Evolutionary conservation across 2,888 invertebrate genomes (phyloP).

Genomic region (Latrodectus hesperus): DNA sequence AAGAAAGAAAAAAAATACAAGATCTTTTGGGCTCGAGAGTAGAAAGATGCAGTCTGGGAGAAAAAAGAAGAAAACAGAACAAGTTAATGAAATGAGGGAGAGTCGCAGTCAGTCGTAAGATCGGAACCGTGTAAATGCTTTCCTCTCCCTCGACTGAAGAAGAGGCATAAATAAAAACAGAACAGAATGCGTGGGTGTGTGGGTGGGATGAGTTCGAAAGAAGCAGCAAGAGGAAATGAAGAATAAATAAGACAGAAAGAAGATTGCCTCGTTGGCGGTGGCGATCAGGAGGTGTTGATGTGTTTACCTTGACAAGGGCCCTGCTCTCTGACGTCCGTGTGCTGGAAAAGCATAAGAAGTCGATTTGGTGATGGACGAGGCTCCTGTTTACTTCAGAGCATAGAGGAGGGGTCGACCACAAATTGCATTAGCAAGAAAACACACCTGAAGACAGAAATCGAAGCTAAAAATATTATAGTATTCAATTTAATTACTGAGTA

Average conservation of each 20-base stretch:
- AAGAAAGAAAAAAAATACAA: neutral
- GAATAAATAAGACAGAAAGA: conserved; percentile 5
- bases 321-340: no score
- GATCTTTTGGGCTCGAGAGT: neutral
- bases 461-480: no score
- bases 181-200: neutral
- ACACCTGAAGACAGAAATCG: neutral
- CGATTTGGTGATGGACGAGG: neutral
- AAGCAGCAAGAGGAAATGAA: neutral
- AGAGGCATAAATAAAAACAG: neutral
- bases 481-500: no score
- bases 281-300: conserved; percentile 20
- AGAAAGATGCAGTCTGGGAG: neutral
- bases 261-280: conserved; percentile 34
- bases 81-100: neutral
- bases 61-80: neutral
- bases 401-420: neutral
- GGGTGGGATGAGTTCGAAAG: neutral
- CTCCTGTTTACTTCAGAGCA: no score
- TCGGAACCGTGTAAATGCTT: neutral
- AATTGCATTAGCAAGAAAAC: neutral
- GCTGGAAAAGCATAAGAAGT: neutral
- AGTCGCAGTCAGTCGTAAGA: neutral
- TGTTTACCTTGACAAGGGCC: conserved; percentile 17
- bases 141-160: neutral